Evolutionary conservation across 2,113 vertebrate species (phyloP), one percentile per base, ranked within the genome.

Genomic region (Vidua chalybeata): DNA sequence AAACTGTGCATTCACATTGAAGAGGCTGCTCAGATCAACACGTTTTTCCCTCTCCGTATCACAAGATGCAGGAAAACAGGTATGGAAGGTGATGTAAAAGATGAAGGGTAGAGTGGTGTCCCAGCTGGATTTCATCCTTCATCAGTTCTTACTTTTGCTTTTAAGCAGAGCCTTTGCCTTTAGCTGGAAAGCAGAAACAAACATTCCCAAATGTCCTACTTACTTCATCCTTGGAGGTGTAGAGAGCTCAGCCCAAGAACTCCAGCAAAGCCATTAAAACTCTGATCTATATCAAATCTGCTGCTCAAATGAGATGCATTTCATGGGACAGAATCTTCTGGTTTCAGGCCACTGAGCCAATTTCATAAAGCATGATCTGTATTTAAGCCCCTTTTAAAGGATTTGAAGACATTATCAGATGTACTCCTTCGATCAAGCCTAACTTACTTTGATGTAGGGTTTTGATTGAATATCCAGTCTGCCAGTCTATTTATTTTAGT

Each of bases 1-100:
- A 75, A 41, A 2, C 7, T 7, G 5, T 0, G 6, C 9, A 11
- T 1, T 62, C 51, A 17, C 2, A 2, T 21, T 19, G 14, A 4
- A 3, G 20, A 58, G 10, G 6, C 15, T 46, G 62, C 13, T 69
- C 41, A 64, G 15, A 16, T 33, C 30, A 39, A 35, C 0, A 0
- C 12, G 15, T 18, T 33, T 30, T 51, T 1, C 11, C 28, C 6
- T 45, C 18, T 4, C 15, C 10, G 71, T 1, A 17, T 43, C 21
- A 10, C 26, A 55, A 35, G 55, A 18, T 39, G 39, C 4, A 52
- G 33, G 45, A 46, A 82, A 89, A 67, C 4, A 80, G 22, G 2
- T 5, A 5, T 13, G 31, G 43, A 63, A 74, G 18, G 6, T 26
- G 37, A 15, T 41, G 12, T 17, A 17, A 19, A n/a, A 72, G 28